phyloP scores from a whole-genome alignment of 2,888 invertebrate species.

The Orthosia incerta region DNA sequence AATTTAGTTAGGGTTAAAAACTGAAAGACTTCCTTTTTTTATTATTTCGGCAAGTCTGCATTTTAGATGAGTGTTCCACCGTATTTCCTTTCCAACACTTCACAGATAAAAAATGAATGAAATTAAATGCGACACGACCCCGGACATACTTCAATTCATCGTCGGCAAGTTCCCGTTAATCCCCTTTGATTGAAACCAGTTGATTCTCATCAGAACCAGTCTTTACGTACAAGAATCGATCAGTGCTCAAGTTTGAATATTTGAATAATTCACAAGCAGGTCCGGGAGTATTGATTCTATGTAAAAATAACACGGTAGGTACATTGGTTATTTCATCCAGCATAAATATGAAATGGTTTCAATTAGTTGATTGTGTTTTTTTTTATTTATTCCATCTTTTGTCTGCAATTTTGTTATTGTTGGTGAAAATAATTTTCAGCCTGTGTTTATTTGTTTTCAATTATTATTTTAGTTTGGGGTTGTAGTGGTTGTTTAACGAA shows the following conservation, averaged over 20 bases:
- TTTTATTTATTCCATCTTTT: constrained; percentile 19
- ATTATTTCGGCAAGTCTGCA: background rate
- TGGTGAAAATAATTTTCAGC: constrained; percentile 22
- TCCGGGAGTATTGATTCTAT: constrained; percentile 70
- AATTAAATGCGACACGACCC: constrained; percentile 7
- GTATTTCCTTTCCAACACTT: background rate
- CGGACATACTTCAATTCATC: constrained; percentile 16
- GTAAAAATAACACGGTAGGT: constrained; percentile 65
- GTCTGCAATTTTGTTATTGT: constrained; percentile 16
- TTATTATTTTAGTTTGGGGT: constrained; percentile 31
- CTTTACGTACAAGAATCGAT: constrained; percentile 50
- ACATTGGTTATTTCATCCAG: constrained; percentile 53
- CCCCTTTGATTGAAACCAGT: constrained; percentile 55
- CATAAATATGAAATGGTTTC: constrained; percentile 54
- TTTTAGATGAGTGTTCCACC: background rate
- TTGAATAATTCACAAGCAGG: constrained; percentile 72
- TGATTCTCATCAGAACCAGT: constrained; percentile 52
- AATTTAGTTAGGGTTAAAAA: background rate
- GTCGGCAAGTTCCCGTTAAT: constrained; percentile 41
- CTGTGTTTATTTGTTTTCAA: constrained; percentile 38
- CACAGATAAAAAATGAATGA: background rate
- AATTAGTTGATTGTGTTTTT: constrained; percentile 36
- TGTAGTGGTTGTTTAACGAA: constrained; percentile 1
- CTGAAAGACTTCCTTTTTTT: background rate
- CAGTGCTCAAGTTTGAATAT: constrained; percentile 61